Conservation (phyloP, 2,888 invertebrate species). For the Eumacrocentrus americanus region DNA sequence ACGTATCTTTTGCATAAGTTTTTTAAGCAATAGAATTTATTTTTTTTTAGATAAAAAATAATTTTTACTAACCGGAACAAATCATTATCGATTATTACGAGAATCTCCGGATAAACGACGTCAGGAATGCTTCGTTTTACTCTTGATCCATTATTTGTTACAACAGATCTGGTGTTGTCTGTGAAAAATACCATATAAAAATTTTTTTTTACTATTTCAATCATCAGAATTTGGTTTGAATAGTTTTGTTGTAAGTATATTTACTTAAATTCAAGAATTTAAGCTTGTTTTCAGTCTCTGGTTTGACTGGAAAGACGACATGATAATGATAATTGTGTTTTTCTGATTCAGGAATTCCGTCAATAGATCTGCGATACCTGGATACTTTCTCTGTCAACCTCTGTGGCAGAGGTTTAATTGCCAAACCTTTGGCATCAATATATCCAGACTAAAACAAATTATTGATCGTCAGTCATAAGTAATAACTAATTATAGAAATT, state of each 20-base stretch:
- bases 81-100: conserved; percentile 28
- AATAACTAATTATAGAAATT: too few species aligned
- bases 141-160: too few species aligned
- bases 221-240: neutral
- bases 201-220: neutral
- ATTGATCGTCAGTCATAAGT: neutral
- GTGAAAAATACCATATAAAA: neutral
- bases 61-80: conserved; percentile 19
- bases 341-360: neutral
- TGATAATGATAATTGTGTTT: neutral
- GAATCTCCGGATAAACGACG: conserved; percentile 31
- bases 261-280: neutral
- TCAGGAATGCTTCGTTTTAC: neutral
- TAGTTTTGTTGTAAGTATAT: neutral
- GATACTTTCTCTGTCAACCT: neutral
- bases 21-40: neutral
- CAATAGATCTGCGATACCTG: neutral
- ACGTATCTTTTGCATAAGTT: too few species aligned
- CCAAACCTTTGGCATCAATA: neutral
- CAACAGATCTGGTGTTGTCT: neutral
- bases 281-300: neutral
- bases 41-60: conserved; percentile 1
- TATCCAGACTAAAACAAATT: neutral
- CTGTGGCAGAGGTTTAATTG: neutral
- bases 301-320: neutral